Evolutionary conservation across 1,140 invertebrate species (phyloP), one percentile per base, ranked within the genome.

Genomic region (Achroia grisella): DNA sequence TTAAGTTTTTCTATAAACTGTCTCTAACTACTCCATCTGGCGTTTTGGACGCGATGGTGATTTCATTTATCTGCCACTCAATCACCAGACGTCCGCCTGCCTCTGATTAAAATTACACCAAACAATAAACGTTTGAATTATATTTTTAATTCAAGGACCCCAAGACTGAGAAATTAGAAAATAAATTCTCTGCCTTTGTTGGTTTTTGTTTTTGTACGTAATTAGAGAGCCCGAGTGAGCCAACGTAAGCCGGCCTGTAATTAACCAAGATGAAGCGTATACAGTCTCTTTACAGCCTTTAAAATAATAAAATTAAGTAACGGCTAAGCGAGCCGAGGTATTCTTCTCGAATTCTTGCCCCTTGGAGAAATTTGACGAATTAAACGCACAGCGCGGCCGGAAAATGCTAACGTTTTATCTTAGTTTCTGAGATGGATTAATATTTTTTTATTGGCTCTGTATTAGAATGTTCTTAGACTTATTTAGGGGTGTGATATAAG

Each of bases 261-360:
- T 79, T 82, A 82, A 76, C 70, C 56, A 72, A 77, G 73, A 78
- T 63, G 72, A 56, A 78, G 63, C 66, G 58, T 71, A 56, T 6
- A 23, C 62, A 60, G 62, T 42, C 56, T 61, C 63, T 74, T 76
- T 73, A 70, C 72, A 68, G 63, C 63, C 55, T 65, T 66, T 73
- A 71, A 69, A 78, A 79, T 81, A 72, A 77, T 74, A 73, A 65
- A 77, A 81, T 77, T 71, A 73, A 63, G 63, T 70, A 63, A 73
- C 47, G 62, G 50, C 58, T 58, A 57, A 72, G 63, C 58, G 44
- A 44, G 35, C 12, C 55, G 51, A 39, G 48, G 46, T 39, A 45
- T 44, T 63, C 58, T 63, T 57, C 30, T 8, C 9, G 3, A 23
- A 6, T 6, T 23, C 17, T 23, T 23, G 17, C 2, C 17, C 17